Percentiles rank a stretch among this genome's conserved stretches.
Conservation (phyloP, 2,797 vertebrate species). For the Gadopsis bispinosus region DNA sequence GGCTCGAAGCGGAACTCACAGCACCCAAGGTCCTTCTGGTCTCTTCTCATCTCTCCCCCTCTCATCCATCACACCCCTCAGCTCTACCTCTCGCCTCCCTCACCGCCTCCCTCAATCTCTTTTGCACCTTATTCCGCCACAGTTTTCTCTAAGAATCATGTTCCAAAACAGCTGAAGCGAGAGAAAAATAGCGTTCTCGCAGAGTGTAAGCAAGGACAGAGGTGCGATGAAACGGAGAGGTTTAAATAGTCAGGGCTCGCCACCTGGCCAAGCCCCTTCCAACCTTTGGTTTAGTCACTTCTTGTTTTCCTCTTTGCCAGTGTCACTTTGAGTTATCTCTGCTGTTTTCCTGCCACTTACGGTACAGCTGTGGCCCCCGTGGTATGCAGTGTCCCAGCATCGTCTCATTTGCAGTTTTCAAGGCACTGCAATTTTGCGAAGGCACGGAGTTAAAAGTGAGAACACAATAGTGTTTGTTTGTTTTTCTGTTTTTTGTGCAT, state of each 20-base stretch:
- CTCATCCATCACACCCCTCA: constrained; percentile 74
- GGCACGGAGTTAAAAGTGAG: constrained; percentile 37
- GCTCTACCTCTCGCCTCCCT: constrained; percentile 70
- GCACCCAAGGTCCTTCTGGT: constrained; percentile 74
- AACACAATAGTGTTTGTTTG: constrained; percentile 20
- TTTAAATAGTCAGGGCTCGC: constrained; percentile 15
- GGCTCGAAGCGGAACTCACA: constrained; percentile 67
- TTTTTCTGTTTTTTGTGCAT: constrained; percentile 26
- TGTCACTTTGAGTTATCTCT: constrained; percentile 40
- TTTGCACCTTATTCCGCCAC: constrained; percentile 53
- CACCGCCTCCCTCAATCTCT: constrained; percentile 49
- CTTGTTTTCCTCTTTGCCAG: constrained; percentile 19
- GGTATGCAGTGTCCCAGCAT: constrained; percentile 39
- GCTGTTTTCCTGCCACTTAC: constrained; percentile 24
- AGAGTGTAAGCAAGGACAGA: constrained; percentile 45
- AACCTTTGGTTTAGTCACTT: constrained; percentile 26
- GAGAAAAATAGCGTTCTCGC: constrained; percentile 23
- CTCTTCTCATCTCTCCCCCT: constrained; percentile 64
- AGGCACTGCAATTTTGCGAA: constrained; percentile 36
- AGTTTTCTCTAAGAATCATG: constrained; percentile 41
- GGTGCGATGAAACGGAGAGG: constrained; percentile 16
- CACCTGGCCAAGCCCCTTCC: constrained; percentile 26
- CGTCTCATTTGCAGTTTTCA: constrained; percentile 43
- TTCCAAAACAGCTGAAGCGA: constrained; percentile 49
- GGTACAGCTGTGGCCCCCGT: constrained; percentile 37